Evolutionary conservation across 2,797 vertebrate species (phyloP).

Genomic region (Rhodeus uyekii): DNA sequence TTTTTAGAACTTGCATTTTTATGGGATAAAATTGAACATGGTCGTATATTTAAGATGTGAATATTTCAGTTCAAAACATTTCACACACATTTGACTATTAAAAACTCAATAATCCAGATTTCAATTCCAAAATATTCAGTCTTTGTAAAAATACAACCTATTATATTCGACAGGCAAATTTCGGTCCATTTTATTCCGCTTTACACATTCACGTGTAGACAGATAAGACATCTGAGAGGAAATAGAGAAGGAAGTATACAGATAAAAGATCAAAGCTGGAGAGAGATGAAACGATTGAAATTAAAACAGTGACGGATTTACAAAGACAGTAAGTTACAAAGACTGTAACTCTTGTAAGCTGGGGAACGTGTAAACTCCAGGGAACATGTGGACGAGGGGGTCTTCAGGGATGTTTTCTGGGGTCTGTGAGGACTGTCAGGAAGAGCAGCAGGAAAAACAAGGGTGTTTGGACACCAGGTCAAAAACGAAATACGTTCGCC

Average conservation of each 20-base stretch:
- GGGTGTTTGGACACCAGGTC: conserved; percentile 60
- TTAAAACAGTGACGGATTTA: conserved; percentile 16
- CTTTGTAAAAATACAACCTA: too few species aligned
- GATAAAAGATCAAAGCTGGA: conserved; percentile 42
- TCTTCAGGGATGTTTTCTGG: conserved; percentile 38
- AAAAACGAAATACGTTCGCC: conserved; percentile 15
- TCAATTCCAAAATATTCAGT: too few species aligned
- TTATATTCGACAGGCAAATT: too few species aligned
- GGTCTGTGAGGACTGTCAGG: conserved; percentile 66
- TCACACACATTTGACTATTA: too few species aligned
- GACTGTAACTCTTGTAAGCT: conserved; percentile 3
- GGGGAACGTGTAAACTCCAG: conserved; percentile 43
- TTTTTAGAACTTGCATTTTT: too few species aligned
- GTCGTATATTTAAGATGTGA: too few species aligned
- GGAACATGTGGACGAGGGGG: conserved; percentile 2
- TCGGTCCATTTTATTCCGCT: too few species aligned
- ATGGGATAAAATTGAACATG: too few species aligned
- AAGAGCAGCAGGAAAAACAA: conserved; percentile 58
- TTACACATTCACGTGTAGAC: too few species aligned
- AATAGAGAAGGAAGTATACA: conserved; percentile 44
- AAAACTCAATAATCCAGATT: too few species aligned
- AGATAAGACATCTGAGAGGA: conserved; percentile 36
- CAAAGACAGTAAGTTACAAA: conserved; percentile 20
- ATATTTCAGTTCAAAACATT: too few species aligned
- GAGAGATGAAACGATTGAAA: conserved; percentile 34